These are phyloP conservation scores for Encarsia formosa DNA, from an alignment of 2,888 invertebrate genomes.

Conservation along the genomic window DNA sequence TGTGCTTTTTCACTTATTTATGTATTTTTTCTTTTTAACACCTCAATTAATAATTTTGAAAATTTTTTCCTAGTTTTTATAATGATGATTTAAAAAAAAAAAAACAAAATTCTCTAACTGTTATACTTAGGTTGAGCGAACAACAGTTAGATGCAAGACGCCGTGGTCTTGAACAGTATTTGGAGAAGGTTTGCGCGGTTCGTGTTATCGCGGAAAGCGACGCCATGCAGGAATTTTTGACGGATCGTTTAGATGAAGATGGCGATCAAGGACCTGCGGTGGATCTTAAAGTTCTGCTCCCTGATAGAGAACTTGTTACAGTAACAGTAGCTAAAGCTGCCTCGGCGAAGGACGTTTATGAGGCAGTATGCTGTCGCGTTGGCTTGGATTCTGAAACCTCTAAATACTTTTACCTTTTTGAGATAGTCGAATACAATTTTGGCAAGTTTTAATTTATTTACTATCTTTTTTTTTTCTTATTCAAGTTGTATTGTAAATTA, in stretches of 20 bases:
- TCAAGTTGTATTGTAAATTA: no score
- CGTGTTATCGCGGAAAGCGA: slow-evolving; percentile 97
- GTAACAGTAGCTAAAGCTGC: slow-evolving; percentile 86
- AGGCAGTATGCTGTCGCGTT: slow-evolving; percentile 80
- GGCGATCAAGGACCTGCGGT: slow-evolving; percentile 67
- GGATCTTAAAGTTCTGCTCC: slow-evolving; percentile 79
- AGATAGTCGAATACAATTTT: slow-evolving; percentile 95
- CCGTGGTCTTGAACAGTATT: slow-evolving; percentile 92
- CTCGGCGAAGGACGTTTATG: slow-evolving; percentile 86
- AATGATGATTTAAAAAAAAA: neutral
- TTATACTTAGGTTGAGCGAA: slow-evolving; percentile 69
- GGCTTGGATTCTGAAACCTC: slow-evolving; percentile 75
- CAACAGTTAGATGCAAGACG: slow-evolving; percentile 94
- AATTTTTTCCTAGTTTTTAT: no score
- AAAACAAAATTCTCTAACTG: no score
- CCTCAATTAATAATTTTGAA: no score
- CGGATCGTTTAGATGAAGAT: slow-evolving; percentile 79
- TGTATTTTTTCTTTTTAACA: no score
- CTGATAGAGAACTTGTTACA: slow-evolving; percentile 85
- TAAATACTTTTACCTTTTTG: slow-evolving; percentile 92
- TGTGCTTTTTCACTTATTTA: no score
- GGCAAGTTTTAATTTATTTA: slow-evolving; percentile 61
- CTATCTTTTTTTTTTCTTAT: no score
- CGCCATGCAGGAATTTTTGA: slow-evolving; percentile 94
- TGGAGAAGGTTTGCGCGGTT: slow-evolving; percentile 97